Base-by-base conservation (phyloP, 2,113 vertebrate genomes). In the Festucalex cinctus region DNA sequence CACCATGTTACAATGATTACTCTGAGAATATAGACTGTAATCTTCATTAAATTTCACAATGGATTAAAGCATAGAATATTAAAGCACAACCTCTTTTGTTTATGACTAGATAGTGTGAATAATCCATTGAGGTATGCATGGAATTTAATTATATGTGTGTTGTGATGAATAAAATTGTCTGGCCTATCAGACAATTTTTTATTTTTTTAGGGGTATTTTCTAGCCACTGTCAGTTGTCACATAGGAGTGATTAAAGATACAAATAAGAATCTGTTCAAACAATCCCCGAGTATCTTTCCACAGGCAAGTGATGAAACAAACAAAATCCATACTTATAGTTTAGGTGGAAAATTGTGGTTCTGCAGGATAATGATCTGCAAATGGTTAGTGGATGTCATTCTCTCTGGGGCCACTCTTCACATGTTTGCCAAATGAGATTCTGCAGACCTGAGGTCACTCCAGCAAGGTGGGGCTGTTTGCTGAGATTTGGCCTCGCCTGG, bases 381-480 rank as follows among this genome's bases (percentile, higher is more conserved):
- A 75, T 6, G 65, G 63, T 67, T 60, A 61, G 12, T 73, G 46
- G 46, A 57, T 74, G 36, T 43, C 32, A 16, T 66, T 57, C 85
- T 81, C 60, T 84, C 70, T 65, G 44, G 41, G 63, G 70, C 46
- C 53, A 63, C 75, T 6, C 49, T 67, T 48, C 28, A 61, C 53
- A 32, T 65, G 51, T 77, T 76, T 73, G 73, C 73, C 69, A 73
- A 69, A 68, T 75, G 68, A 77, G 70, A 83, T 83, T 70, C 62
- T 79, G 35, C 61, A 83, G 73, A 80, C 75, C 65, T 89, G 67
- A 22, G 62, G 77, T 72, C 74, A 79, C 66, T 86, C 77, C 77
- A 78, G 73, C 66, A 75, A 86, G 77, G 85, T 84, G 85, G 78
- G 86, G 85, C 83, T 81, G 76, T 81, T 84, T 85, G 65, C 51